Conservation (phyloP, 1,140 invertebrate genomes). For the Drosophila ananassae region DNA sequence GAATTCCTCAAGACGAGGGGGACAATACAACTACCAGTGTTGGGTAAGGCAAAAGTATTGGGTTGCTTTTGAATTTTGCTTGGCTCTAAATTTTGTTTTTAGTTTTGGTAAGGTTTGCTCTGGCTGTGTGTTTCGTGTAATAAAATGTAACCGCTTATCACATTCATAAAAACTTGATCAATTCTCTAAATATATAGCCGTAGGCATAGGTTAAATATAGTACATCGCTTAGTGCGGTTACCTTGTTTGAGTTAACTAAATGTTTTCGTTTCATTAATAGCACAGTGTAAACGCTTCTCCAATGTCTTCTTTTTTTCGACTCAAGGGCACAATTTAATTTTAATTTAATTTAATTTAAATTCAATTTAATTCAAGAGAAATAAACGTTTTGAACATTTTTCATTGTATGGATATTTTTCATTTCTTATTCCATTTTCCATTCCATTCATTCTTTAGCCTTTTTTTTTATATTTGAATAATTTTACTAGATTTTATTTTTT, state of each 20-base stretch:
- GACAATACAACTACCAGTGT: conserved; percentile 13
- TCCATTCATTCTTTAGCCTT: conserved; percentile 3
- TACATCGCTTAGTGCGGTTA: conserved; percentile 60
- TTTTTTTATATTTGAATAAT: background rate
- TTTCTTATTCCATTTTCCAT: background rate
- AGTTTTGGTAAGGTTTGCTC: background rate
- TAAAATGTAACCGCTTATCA: conserved; percentile 66
- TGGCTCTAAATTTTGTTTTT: background rate
- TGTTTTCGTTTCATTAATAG: conserved; percentile 57
- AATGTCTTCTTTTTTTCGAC: conserved; percentile 10
- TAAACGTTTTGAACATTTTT: conserved; percentile 23
- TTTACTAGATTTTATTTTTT: conserved; percentile 17
- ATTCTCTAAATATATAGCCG: conserved; percentile 50
- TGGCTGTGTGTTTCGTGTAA: conserved; percentile 35
- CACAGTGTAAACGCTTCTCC: conserved; percentile 59
- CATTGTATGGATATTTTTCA: conserved; percentile 3
- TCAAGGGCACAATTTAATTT: conserved; percentile 60
- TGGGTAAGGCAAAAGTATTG: conserved; percentile 36
- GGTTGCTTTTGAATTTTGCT: conserved; percentile 8
- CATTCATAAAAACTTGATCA: conserved; percentile 64
- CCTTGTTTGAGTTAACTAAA: conserved; percentile 68
- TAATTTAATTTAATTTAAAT: conserved; percentile 23
- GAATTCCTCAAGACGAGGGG: background rate
- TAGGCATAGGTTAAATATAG: conserved; percentile 47
- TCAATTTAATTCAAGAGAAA: conserved; percentile 25